Evolutionary conservation across 2,888 invertebrate genomes (phyloP).

Genomic region (Zonitis immaculata): DNA sequence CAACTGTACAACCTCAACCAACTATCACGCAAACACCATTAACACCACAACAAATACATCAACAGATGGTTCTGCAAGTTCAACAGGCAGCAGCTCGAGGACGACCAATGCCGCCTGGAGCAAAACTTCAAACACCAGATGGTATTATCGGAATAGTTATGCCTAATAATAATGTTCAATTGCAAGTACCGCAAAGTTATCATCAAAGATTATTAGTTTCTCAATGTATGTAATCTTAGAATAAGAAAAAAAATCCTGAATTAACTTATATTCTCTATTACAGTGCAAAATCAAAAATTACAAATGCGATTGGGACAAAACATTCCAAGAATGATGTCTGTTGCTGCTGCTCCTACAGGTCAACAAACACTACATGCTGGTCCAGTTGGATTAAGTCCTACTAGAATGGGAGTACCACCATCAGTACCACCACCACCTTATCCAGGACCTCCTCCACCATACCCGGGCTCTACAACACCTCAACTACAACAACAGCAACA

Average conservation of each 20-base stretch:
- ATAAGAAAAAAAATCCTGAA: not conserved
- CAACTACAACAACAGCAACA: conserved; percentile 33
- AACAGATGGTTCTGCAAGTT: conserved; percentile 57
- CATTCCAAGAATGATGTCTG: conserved; percentile 33
- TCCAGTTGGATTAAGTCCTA: conserved; percentile 45
- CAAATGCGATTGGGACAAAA: conserved; percentile 43
- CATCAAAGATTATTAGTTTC: conserved; percentile 39
- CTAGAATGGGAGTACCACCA: conserved; percentile 45
- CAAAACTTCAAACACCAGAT: conserved; percentile 55
- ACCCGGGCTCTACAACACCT: conserved; percentile 54
- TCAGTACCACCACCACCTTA: conserved; percentile 67
- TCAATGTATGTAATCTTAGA: conserved; percentile 37
- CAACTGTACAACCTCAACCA: conserved; percentile 23
- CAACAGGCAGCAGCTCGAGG: conserved; percentile 61
- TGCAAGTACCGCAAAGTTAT: conserved; percentile 53
- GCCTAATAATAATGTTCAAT: conserved; percentile 57
- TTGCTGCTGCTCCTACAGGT: conserved; percentile 16
- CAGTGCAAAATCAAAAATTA: conserved; percentile 46
- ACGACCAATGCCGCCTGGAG: conserved; percentile 55
- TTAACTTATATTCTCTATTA: conserved; percentile 8
- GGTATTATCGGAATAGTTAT: conserved; percentile 64
- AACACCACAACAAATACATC: conserved; percentile 50
- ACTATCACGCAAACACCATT: conserved; percentile 26
- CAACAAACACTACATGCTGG: conserved; percentile 27
- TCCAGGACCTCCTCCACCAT: conserved; percentile 66